Evolutionary conservation across 1,140 invertebrate genomes (phyloP), one percentile per base, ranked within the genome.

Genomic region (Drosophila pallidifrons): DNA sequence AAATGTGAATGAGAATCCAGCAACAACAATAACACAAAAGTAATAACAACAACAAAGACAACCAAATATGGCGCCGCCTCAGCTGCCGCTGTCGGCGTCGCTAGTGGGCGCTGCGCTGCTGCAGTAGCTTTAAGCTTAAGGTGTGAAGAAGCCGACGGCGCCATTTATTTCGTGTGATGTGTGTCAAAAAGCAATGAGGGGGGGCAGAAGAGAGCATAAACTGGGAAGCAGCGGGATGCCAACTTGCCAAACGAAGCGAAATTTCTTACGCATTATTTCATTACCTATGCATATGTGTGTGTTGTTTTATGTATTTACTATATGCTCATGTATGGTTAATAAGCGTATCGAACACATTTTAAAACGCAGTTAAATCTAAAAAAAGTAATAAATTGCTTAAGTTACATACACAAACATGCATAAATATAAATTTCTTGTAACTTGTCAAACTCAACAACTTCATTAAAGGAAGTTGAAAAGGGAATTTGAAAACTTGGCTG

Each of bases 41-140:
- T n/a, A 57, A 20, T 35, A 46, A 15, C 15, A 15, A 15, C 15
- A 15, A 15, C 15, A 15, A 28, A 46, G 65, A 64, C 66, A 77
- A 75, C 73, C 77, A 67, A 88, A 88, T 88, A 80, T 82, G 82
- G 83, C 68, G 59, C 82, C 82, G 75, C 82, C 66, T 46, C 54
- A 52, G 60, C n/a, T 35, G 71, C 54, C 73, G 46, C 61, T 43
- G 71, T 87, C 79, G 79, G 68, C 68, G 71, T 10, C 35, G 10
- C 35, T 25, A 25, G 20, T 25, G 20, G 35, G 35, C 35, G 35
- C 35, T 38, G 35, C 32, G 32, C 35, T 38, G 35, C 76, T 75
- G 75, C 70, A 66, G 69, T 61, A 65, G 69, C 61, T 46, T 20
- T 64, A 79, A 60, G 69, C 61, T 46, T 20, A 67, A 81, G 71